phyloP scores from a whole-genome alignment of 2,888 invertebrate species.

The Ectemnius lituratus region DNA sequence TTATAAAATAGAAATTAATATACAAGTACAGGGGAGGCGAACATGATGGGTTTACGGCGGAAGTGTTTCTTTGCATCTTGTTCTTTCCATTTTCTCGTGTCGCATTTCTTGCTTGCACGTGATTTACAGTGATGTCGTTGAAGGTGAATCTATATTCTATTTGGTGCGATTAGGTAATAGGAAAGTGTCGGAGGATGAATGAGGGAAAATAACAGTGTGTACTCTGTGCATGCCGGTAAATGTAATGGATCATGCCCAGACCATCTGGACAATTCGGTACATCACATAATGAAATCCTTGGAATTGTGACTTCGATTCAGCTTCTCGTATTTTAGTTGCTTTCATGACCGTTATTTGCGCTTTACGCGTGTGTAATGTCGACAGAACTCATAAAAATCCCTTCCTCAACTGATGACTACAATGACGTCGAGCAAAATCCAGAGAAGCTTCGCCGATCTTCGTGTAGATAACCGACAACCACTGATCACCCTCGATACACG shows the following conservation, averaged over 20 bases:
- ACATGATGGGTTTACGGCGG: conserved; percentile 30
- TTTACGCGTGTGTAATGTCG: conserved; percentile 37
- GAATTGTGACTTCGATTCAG: conserved; percentile 11
- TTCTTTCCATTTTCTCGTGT: conserved; percentile 13
- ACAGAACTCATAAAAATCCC: conserved; percentile 22
- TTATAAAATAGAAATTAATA: conserved; percentile 72
- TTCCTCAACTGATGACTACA: conserved; percentile 32
- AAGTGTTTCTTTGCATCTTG: conserved; percentile 26
- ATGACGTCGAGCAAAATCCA: conserved; percentile 43
- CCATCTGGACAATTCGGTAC: conserved; percentile 9
- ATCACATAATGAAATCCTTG: conserved; percentile 14
- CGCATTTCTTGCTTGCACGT: conserved; percentile 2
- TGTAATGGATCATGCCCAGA: conserved; percentile 19
- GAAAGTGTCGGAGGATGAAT: conserved; percentile 17
- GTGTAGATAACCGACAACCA: conserved; percentile 2
- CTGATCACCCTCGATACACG: conserved; percentile 13
- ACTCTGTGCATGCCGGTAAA: not conserved
- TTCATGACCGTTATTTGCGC: conserved; percentile 30
- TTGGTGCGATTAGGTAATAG: conserved; percentile 20
- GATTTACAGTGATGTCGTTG: conserved; percentile 37
- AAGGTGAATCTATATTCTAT: conserved; percentile 16
- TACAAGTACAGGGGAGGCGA: conserved; percentile 64
- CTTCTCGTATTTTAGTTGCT: not conserved
- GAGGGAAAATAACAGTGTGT: conserved; percentile 17
- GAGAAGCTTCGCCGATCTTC: conserved; percentile 43